Evolutionary conservation across 2,797 vertebrate genomes (phyloP).

Genomic region (Buceros bicornis): DNA sequence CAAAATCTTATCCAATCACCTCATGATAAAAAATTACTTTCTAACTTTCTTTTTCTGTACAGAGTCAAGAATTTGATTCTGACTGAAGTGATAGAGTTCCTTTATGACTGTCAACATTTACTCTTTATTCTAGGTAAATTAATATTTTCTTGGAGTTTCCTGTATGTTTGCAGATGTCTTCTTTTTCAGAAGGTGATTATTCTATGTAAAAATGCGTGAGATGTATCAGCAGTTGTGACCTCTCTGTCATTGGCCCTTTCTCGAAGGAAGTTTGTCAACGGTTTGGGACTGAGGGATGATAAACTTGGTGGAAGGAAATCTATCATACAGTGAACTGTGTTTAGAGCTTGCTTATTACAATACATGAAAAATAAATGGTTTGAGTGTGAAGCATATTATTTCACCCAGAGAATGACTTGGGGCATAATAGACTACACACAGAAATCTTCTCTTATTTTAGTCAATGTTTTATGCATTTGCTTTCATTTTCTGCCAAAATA

Average conservation of each 20-base stretch:
- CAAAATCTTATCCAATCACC: neutral
- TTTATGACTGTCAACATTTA: neutral
- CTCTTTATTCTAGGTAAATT: neutral
- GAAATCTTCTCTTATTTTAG: conserved; percentile 5
- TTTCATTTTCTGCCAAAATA: conserved; percentile 34
- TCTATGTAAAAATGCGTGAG: conserved; percentile 9
- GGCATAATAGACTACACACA: conserved; percentile 8
- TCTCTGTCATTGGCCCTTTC: conserved; percentile 39
- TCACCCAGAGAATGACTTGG: neutral
- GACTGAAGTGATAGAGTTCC: neutral
- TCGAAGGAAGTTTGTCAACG: neutral
- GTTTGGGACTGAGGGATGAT: neutral
- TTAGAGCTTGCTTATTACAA: conserved; percentile 46
- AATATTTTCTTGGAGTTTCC: neutral
- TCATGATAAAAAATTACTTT: neutral
- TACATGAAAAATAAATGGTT: conserved; percentile 56
- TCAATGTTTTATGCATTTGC: neutral
- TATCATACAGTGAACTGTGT: conserved; percentile 36
- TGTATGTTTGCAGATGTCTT: neutral
- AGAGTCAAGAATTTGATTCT: neutral
- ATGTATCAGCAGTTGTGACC: conserved; percentile 18
- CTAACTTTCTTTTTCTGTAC: neutral
- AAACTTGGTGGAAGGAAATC: conserved; percentile 50
- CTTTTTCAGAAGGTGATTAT: neutral
- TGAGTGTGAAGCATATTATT: neutral